Evolutionary conservation across 2,113 vertebrate species (phyloP), one percentile per base, ranked within the genome.

Genomic region (Leptobrachium ailaonicum): DNA sequence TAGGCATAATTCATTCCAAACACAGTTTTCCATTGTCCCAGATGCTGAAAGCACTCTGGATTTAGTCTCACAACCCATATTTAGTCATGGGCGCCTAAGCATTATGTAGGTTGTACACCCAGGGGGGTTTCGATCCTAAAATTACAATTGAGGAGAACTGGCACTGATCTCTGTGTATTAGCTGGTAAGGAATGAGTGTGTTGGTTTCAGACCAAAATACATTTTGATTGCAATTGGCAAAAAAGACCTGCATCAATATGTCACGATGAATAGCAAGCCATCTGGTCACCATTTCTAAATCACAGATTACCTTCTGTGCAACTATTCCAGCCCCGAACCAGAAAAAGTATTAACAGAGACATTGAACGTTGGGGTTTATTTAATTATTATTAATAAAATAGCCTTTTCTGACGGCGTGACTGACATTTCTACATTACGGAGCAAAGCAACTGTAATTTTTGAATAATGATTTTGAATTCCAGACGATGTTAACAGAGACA

Each of bases 201-300:
- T 71, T 79, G 77, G 68, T 72, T 66, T n/a, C 77, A 53, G 69
- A 79, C 70, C 77, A 79, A 79, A 79, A 79, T 62, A 47, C 43
- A 66, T 66, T 72, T 66, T 79, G 70, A 79, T 79, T 79, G 77
- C 77, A 79, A 45, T 79, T 79, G 77, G 77, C 77, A 79, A 43
- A 54, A 47, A 64, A 41, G 70, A 54, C 40, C 47, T 10, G 69
- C 60, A 64, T 66, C 77, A 80, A 73, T 73, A 80, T 80, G 77
- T 80, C 71, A 72, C 50, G 42, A 67, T 80, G 68, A 80, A 73
- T 67, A 54, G 63, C 47, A 53, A 45, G 77, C 77, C 77, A 80
- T 80, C 77, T 80, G 77, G 77, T 73, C 62, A 66, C 62, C 62
- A 73, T 43, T 79, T 73, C 50, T 71, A 79, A 72, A 73, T 80